Percentiles rank a stretch among this genome's conserved stretches.
Conservation (phyloP, 35 echinoderm and acorn worm genomes). For the Hemicentrotus pulcherrimus region DNA sequence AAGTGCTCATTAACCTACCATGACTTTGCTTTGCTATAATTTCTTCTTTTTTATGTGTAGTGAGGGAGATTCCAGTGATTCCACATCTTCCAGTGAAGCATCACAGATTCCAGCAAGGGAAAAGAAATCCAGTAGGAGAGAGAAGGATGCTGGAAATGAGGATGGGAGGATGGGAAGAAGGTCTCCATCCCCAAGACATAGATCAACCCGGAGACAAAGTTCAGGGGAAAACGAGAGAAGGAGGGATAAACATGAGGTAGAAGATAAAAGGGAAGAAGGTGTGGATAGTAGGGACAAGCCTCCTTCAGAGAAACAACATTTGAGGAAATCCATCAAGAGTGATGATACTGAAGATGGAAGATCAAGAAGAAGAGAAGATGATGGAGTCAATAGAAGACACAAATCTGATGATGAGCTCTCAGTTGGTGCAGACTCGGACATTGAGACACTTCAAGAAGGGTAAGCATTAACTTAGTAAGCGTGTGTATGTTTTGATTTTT, state of each 20-base stretch:
- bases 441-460: slow-evolving; percentile 52
- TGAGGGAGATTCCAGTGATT: neutral
- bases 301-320: neutral
- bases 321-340: neutral
- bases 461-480: neutral
- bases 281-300: neutral
- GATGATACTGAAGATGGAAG: neutral
- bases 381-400: neutral
- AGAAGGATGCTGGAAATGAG: neutral
- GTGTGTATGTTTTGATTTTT: neutral
- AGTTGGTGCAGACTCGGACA: slow-evolving; percentile 61
- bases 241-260: neutral
- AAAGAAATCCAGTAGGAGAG: neutral
- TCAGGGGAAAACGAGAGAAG: neutral
- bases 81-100: neutral
- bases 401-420: slow-evolving; percentile 72
- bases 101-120: neutral
- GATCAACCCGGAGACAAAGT: neutral
- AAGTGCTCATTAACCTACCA: too few species aligned
- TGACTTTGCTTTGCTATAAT: neutral
- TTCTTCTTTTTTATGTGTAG: neutral
- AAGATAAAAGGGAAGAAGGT: neutral
- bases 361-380: neutral
- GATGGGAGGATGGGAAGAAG: neutral
- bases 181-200: neutral